Conservation (phyloP, 2,888 invertebrate species). For the Ochropleura plecta region DNA sequence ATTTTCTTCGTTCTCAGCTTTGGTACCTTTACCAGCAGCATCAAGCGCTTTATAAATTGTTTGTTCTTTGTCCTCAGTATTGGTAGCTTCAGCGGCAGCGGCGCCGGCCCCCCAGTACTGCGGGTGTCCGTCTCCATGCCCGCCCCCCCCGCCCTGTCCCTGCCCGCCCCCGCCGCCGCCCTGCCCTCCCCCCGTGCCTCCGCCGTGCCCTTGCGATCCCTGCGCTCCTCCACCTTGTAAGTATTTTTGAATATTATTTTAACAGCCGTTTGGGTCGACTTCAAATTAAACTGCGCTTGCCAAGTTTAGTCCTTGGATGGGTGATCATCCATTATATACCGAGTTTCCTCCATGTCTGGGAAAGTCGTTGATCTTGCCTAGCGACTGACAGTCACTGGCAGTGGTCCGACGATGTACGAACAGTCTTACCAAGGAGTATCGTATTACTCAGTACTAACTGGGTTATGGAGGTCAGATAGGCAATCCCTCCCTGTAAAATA, state of each 20-base stretch:
- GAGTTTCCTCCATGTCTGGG: too few relatives aligned
- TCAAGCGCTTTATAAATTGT: background rate
- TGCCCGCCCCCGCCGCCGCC: conserved; percentile 61
- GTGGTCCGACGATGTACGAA: too few relatives aligned
- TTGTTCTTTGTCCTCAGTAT: conserved; percentile 67
- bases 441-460: too few relatives aligned
- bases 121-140: conserved; percentile 49
- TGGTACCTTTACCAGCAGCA: background rate
- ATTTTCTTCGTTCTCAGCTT: background rate
- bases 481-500: too few relatives aligned
- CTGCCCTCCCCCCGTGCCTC: conserved; percentile 63
- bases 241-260: conserved; percentile 40
- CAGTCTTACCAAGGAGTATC: too few relatives aligned
- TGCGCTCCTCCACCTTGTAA: conserved; percentile 68
- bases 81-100: conserved; percentile 77
- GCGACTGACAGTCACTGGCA: too few relatives aligned
- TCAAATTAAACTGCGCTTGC: too few relatives aligned
- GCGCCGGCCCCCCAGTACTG: conserved; percentile 77
- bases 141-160: conserved; percentile 62
- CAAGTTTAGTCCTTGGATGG: too few relatives aligned
- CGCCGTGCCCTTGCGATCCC: conserved; percentile 64
- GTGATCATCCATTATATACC: too few relatives aligned
- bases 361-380: too few relatives aligned
- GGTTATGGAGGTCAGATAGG: too few relatives aligned
- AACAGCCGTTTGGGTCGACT: too few relatives aligned